These are phyloP conservation scores for Lepilemur septentrionalis DNA, from an alignment of 2,797 vertebrate species.

Conservation along the genomic window DNA sequence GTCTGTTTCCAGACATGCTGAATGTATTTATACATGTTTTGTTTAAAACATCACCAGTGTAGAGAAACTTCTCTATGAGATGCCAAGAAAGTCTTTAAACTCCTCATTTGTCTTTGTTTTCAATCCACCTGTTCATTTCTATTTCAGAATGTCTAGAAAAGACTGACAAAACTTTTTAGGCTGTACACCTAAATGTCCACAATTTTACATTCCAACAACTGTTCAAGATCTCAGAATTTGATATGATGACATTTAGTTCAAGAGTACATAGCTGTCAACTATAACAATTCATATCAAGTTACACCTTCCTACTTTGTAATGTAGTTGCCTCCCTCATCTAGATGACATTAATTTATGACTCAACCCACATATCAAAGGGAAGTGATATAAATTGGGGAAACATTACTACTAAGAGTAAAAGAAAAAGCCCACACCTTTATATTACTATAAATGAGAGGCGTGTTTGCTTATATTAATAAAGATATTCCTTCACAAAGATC, in stretches of 20 bases:
- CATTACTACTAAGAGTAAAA: constrained; percentile 74
- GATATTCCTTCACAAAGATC: constrained; percentile 68
- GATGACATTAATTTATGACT: constrained; percentile 80
- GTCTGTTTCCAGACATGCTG: constrained; percentile 67
- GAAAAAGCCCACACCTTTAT: constrained; percentile 72
- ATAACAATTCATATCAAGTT: constrained; percentile 65
- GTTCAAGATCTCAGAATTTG: constrained; percentile 54
- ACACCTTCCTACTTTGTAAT: constrained; percentile 67
- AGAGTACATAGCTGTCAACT: constrained; percentile 61
- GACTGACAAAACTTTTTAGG: constrained; percentile 48
- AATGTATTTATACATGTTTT: constrained; percentile 68
- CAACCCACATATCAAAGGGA: constrained; percentile 74
- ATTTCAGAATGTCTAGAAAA: constrained; percentile 69
- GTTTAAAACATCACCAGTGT: constrained; percentile 63
- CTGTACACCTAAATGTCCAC: constrained; percentile 54
- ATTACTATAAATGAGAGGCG: constrained; percentile 68
- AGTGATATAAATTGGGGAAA: constrained; percentile 76
- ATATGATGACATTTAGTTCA: constrained; percentile 65
- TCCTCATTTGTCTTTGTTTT: constrained; percentile 70
- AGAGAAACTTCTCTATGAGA: constrained; percentile 56
- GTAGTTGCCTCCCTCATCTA: constrained; percentile 58
- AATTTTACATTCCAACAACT: constrained; percentile 56
- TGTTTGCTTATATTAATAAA: constrained; percentile 74
- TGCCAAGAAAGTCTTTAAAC: constrained; percentile 66
- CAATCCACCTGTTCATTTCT: constrained; percentile 71